Conservation (phyloP, 2,113 vertebrate genomes). For the Brachypteracias leptosomus region DNA sequence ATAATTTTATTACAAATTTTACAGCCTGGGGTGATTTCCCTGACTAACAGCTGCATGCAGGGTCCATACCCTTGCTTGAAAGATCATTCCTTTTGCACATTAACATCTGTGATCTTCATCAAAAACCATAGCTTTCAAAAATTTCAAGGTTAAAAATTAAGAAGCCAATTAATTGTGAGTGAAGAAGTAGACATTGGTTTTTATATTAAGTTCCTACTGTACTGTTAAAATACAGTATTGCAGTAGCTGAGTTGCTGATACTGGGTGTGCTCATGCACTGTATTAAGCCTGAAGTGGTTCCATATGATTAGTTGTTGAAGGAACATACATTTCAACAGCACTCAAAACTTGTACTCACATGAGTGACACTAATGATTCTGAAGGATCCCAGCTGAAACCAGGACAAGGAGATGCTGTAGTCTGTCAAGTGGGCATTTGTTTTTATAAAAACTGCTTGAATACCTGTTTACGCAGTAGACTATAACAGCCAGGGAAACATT, state of each 20-base stretch:
- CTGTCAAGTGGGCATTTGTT: slow-evolving; percentile 32
- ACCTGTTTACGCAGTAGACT: not conserved
- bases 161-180: not conserved
- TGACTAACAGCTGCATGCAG: not conserved
- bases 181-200: not conserved
- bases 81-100: not conserved
- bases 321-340: slow-evolving; percentile 25
- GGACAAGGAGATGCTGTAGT: not conserved
- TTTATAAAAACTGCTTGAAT: not conserved
- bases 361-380: slow-evolving; percentile 66
- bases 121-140: not conserved
- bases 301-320: slow-evolving; percentile 43
- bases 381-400: not conserved
- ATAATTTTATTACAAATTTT: not conserved
- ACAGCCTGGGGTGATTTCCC: not conserved
- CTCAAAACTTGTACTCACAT: slow-evolving; percentile 47
- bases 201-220: not conserved
- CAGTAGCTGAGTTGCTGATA: not conserved
- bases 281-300: not conserved
- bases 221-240: not conserved
- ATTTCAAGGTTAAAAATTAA: not conserved
- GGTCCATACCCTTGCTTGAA: not conserved
- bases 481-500: not conserved
- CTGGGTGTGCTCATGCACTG: not conserved
- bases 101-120: not conserved